Evolutionary conservation across 1,140 invertebrate species (phyloP).

Genomic region (Pseudobourletiella spinata): DNA sequence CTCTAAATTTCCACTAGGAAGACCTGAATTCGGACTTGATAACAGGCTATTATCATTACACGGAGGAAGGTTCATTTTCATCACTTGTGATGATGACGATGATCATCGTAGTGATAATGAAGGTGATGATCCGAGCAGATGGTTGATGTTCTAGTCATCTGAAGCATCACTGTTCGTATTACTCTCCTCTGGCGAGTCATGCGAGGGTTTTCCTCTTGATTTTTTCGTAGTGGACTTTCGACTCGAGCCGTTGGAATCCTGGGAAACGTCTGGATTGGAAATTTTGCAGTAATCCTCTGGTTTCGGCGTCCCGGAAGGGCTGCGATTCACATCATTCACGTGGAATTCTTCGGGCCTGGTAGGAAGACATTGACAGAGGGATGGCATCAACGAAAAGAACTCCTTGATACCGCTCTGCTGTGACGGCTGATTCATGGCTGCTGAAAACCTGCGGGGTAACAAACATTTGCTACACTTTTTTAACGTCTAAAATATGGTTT

Average conservation of each 20-base stretch:
- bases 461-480: neutral
- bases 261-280: neutral
- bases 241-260: neutral
- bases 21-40: too few species aligned
- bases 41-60: too few species aligned
- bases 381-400: conserved; percentile 19
- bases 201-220: too few species aligned
- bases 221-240: too few species aligned
- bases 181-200: too few species aligned
- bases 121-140: too few species aligned
- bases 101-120: too few species aligned
- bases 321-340: neutral
- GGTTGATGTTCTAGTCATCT: too few species aligned
- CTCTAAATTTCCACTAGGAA: too few species aligned
- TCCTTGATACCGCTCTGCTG: conserved; percentile 20
- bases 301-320: neutral
- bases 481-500: neutral
- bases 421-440: conserved; percentile 13
- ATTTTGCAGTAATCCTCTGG: neutral
- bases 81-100: too few species aligned
- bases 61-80: too few species aligned
- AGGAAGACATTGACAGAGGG: conserved; percentile 18
- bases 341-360: neutral
- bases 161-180: too few species aligned
- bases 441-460: conserved; percentile 14